Evolutionary conservation across 2,797 vertebrate genomes (phyloP).

Genomic region (Ciconia nigra): DNA sequence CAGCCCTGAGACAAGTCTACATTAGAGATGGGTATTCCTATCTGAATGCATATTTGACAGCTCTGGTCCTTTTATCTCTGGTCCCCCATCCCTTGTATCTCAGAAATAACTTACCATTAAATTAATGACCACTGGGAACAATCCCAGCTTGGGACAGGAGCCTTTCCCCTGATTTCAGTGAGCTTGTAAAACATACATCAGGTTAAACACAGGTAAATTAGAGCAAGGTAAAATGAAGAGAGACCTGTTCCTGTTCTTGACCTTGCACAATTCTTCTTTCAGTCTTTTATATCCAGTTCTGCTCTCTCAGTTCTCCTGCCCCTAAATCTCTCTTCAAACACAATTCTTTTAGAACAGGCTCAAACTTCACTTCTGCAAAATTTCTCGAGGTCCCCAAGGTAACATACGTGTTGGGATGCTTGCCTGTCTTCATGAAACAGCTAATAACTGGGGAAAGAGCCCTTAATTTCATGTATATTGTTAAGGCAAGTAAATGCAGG

Average conservation of each 20-base stretch:
- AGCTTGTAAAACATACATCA: not conserved
- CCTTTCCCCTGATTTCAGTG: not conserved
- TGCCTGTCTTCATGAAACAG: not conserved
- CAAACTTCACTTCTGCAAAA: not conserved
- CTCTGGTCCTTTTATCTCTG: not conserved
- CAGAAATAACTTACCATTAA: not conserved
- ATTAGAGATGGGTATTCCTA: not conserved
- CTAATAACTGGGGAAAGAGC: not conserved
- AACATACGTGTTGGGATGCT: not conserved
- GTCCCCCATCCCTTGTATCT: not conserved
- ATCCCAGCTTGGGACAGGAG: not conserved
- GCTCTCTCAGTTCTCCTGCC: not conserved
- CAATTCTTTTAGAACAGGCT: not conserved
- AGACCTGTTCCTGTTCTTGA: not conserved
- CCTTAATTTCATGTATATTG: not conserved
- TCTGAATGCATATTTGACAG: not conserved
- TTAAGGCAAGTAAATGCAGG: not conserved
- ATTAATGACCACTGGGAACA: not conserved
- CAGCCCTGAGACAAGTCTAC: not conserved
- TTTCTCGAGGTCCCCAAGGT: not conserved
- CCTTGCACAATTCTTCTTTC: not conserved
- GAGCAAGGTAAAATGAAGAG: not conserved
- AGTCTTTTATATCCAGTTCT: not conserved
- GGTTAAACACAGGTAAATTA: not conserved
- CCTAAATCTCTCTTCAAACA: not conserved